Conservation (phyloP, 2,888 invertebrate genomes). For the Eupithecia abbreviata region DNA sequence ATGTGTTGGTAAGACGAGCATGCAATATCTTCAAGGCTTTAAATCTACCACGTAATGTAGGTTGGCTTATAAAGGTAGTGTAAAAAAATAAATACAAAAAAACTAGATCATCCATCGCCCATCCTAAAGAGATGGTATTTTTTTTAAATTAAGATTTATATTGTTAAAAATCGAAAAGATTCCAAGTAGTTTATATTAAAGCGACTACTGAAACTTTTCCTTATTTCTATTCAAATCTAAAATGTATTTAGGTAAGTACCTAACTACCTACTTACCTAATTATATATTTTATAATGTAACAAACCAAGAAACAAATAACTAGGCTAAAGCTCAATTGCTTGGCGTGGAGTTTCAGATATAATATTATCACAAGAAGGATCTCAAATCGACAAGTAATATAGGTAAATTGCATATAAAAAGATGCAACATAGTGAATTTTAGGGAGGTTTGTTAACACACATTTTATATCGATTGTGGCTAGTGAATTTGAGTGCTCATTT, state of each 20-base stretch:
- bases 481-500: neutral
- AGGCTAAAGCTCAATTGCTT: too few relatives aligned
- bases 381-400: too few relatives aligned
- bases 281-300: too few relatives aligned
- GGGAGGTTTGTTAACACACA: too few relatives aligned
- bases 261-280: neutral
- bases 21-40: slow-evolving; percentile 17
- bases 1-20: slow-evolving; percentile 7
- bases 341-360: too few relatives aligned
- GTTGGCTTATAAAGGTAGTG: neutral
- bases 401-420: too few relatives aligned
- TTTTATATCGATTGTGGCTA: too few relatives aligned
- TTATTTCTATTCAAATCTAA: neutral
- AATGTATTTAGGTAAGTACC: neutral
- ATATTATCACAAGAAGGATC: too few relatives aligned
- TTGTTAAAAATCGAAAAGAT: neutral
- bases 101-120: neutral
- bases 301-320: too few relatives aligned
- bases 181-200: neutral
- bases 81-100: neutral
- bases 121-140: neutral
- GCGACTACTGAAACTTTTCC: neutral
- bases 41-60: neutral
- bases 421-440: too few relatives aligned
- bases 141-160: too few relatives aligned